Evolutionary conservation across 1,140 invertebrate genomes (phyloP).

Genomic region (Lordiphosa mommai): DNA sequence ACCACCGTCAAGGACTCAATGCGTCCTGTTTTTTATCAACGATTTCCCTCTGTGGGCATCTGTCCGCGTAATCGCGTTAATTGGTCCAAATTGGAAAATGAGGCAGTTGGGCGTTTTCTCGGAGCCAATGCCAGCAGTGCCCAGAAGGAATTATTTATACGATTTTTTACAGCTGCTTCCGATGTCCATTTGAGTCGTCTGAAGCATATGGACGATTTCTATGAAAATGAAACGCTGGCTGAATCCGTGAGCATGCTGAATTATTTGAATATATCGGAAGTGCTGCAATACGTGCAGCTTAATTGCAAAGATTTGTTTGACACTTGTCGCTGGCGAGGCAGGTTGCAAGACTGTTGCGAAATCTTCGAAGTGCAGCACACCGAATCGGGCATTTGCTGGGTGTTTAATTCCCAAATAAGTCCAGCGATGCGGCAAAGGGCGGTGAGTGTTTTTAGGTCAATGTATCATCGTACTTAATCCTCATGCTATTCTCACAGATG

Average conservation of each 20-base stretch:
- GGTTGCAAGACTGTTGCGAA: slow-evolving; percentile 53
- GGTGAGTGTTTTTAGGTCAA: slow-evolving; percentile 18
- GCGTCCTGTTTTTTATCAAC: slow-evolving; percentile 43
- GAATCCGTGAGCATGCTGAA: slow-evolving; percentile 22
- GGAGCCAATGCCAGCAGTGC: slow-evolving; percentile 28
- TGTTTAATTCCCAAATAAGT: slow-evolving; percentile 58
- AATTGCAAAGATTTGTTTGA: slow-evolving; percentile 42
- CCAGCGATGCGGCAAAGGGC: slow-evolving; percentile 1
- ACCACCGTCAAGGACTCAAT: slow-evolving; percentile 64
- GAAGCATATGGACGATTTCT: slow-evolving; percentile 23
- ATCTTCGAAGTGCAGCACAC: slow-evolving; percentile 60
- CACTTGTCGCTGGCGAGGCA: slow-evolving; percentile 43
- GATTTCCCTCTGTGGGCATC: slow-evolving; percentile 59
- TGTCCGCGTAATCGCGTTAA: slow-evolving; percentile 56
- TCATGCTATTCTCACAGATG: slow-evolving; percentile 12
- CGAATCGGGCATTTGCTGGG: slow-evolving; percentile 57
- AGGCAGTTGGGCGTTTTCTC: slow-evolving; percentile 42
- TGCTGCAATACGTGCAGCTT: slow-evolving; percentile 27
- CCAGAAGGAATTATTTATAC: slow-evolving; percentile 35
- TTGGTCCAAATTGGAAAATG: slow-evolving; percentile 24
- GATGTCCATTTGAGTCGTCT: slow-evolving; percentile 41
- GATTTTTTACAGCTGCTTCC: slow-evolving; percentile 41
- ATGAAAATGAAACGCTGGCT: slow-evolving; percentile 25
- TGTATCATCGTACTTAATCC: background rate
- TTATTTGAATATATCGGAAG: slow-evolving; percentile 34